A percentile compares a stretch with the other conserved stretches of the same genome.
These are phyloP conservation scores for Leptobrachium leishanense DNA, from an alignment of 2,113 vertebrate genomes.

Conservation along the genomic window DNA sequence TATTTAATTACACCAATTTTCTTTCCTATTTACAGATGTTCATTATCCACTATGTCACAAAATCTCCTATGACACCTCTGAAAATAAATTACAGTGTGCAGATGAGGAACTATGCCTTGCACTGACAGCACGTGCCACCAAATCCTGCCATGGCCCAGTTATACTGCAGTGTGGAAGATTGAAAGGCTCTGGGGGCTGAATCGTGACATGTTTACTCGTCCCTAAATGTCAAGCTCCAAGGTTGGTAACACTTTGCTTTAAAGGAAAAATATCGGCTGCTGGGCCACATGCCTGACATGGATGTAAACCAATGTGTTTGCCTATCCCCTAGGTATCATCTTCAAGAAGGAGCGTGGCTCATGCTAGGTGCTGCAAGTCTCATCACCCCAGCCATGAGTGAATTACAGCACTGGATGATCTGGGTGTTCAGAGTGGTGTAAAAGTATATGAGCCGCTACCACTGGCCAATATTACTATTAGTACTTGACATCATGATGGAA, in stretches of 20 bases:
- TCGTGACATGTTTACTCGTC: not conserved
- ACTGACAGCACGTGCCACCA: not conserved
- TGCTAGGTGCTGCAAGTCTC: no score
- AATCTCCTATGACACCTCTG: not conserved
- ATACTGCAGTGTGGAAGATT: not conserved
- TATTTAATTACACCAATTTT: constrained; percentile 6
- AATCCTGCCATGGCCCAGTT: not conserved
- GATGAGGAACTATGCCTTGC: not conserved
- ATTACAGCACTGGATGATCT: no score
- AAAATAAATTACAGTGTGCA: not conserved
- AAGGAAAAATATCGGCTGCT: not conserved
- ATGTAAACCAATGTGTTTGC: no score
- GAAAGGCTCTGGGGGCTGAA: not conserved
- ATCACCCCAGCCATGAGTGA: no score
- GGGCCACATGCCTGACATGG: no score
- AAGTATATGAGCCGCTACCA: no score
- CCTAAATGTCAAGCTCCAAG: not conserved
- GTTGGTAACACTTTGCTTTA: not conserved
- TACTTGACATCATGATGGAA: no score
- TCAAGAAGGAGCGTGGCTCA: no score
- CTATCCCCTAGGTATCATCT: no score
- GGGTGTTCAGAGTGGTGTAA: no score
- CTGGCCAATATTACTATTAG: no score
- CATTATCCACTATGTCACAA: not conserved
- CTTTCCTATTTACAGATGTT: constrained; percentile 24